Evolutionary conservation across 2,888 invertebrate genomes (phyloP), one percentile per base, ranked within the genome.

Genomic region (Eupsilia transversa): DNA sequence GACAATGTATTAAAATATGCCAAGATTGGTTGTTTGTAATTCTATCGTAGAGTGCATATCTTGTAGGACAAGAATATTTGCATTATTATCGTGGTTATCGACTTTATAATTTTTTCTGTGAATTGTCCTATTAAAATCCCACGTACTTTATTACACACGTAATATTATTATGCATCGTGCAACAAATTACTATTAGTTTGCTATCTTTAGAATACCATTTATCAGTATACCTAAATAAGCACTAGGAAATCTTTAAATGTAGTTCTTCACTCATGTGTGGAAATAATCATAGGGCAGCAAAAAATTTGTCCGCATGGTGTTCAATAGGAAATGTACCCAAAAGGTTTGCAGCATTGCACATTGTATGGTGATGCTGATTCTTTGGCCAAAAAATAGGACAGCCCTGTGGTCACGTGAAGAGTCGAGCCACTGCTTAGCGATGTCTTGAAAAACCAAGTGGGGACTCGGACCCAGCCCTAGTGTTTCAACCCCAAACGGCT

Each of bases 21-120:
- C 2, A 5, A 3, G 20, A 12, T 30, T 33, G 17, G 10, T 57
- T 30, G 56, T 49, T 78, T 74, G 33, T 23, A 35, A 78, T 80
- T 74, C 78, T 54, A 30, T 7, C 61, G 66, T 77, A 9, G 14
- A 23, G 17, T 65, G 20, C 20, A 33, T 79, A 27, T 27, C 27
- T n/a, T 80, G 27, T 27, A 46, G 2, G 54, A 41, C 38, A 74
- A 20, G 46, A 23, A 61, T 56, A 78, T 35, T 23, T 66, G 35
- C 38, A 63, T 63, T 33, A 71, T 33, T 49, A 27, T 41, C 12
- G 10, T 79, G 41, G 23, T 43, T 79, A 57, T 63, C 10, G 57
- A 54, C 60, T 76, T 38, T 54, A 78, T 78, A 70, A 76, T 61
- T 46, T 41, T 54, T 76, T 79, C 71, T 71, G 38, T 49, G 71